Conservation (phyloP, 2,797 vertebrate species). For the Anas bernieri region DNA sequence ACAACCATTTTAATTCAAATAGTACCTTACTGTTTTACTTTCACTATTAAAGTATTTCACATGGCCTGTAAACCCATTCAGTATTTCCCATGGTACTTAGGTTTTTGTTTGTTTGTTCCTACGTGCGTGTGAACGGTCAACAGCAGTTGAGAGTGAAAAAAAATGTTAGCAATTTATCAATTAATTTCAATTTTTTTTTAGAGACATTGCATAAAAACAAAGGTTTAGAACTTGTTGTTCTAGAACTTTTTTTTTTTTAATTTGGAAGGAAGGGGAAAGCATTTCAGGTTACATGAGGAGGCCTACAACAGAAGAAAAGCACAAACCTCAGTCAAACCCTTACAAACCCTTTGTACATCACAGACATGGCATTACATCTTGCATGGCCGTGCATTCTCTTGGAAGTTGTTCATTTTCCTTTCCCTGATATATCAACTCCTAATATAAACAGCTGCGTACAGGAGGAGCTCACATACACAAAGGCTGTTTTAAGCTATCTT, state of each 20-base stretch:
- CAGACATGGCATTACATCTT: background rate
- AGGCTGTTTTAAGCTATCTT: background rate
- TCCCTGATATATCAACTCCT: background rate
- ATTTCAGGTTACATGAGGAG: background rate
- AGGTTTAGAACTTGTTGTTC: background rate
- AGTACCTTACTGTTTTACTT: background rate
- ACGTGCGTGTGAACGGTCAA: background rate
- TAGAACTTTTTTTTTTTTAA: background rate
- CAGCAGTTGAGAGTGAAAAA: background rate
- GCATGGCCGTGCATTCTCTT: background rate
- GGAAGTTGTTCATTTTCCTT: background rate
- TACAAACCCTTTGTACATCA: background rate
- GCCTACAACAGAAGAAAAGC: background rate
- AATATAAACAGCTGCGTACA: background rate
- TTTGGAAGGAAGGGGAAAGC: background rate
- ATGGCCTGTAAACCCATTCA: background rate
- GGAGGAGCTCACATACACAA: background rate
- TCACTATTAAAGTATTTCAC: background rate
- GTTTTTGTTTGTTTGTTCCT: background rate
- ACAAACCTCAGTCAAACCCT: background rate
- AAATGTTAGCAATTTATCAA: background rate
- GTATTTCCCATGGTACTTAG: background rate
- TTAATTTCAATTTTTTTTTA: background rate
- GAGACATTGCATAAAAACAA: background rate
- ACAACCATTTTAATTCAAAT: background rate